Base-by-base conservation (phyloP, 2,113 vertebrate genomes). In the Grammomys surdaster region DNA sequence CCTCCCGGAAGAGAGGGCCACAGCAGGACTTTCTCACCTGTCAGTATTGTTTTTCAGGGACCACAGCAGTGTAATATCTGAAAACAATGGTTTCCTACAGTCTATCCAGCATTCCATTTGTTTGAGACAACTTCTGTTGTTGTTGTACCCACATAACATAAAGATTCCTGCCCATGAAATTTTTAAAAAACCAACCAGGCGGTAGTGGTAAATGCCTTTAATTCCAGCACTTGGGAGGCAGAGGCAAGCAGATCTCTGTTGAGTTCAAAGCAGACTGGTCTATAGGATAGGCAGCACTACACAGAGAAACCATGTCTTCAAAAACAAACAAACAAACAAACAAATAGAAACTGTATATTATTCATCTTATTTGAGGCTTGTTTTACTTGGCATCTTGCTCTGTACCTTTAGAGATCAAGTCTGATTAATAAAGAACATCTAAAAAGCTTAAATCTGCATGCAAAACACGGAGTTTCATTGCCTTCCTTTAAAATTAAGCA, bases 401-500 rank as follows among this genome's bases (percentile, higher is more conserved):
- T 88, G 36, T 73, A 69, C 31, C 28, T 91, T 77, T 9, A 76
- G 3, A n/a, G 70, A 58, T 80, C 94, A 93, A 76, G 51, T 82
- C 3, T 69, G 40, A 88, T 73, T 90, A 90, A 78, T 1, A 90
- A 31, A 75, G 10, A 84, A 46, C 76, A 95, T 31, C 89, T 24
- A 77, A 75, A 95, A 82, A 88, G 16, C 7, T 17, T 87, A 75
- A 63, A 82, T 63, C n/a, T 88, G 13, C 1, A 90, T 33, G 46
- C 8, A 4, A 12, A 88, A 36, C 20, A 86, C 12, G 13, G 75
- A 80, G 70, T 60, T 43, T 63, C n/a, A 33, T 86, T 77, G 4
- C 60, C 46, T 76, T 94, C 80, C 76, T 88, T 90, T 31, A 75
- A 89, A 93, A 89, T 33, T n/a, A 67, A 84, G 46, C 78, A 20